Base-by-base conservation (phyloP, 2,888 invertebrate species). In the Nymphalis urticae region DNA sequence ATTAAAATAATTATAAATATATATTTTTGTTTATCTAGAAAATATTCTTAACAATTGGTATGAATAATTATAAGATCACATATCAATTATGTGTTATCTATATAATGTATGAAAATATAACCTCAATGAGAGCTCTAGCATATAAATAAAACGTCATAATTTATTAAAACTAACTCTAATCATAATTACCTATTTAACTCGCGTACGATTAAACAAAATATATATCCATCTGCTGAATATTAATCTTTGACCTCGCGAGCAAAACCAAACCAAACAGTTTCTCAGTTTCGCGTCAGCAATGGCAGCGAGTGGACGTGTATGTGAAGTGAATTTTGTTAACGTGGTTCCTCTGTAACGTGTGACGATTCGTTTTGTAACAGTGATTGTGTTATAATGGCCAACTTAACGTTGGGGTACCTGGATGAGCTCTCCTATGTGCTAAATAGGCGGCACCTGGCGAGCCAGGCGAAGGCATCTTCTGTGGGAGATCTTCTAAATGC, bases 391-490 rank as follows among this genome's bases (percentile, higher is more conserved):
- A 80, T 71, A 77, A 92, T 92, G 92, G 91, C 92, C 42, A 92
- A 91, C 76, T 81, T 93, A 77, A 92, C 93, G 73, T 79, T 93
- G 66, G 82, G 92, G 54, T 93, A 93, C 85, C 87, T 93, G 88
- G 93, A 93, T 82, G 93, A 93, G 84, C 78, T 93, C 74, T 92
- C 92, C 42, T 92, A 86, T 76, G 93, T 93, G 71, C 78, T 93
- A 84, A 92, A 91, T 73, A 81, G 93, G 76, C 82, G 85, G 77
- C 89, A 89, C 66, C 77, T 92, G 70, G 83, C 90, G 68, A 86
- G 75, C 66, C 91, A 92, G 77, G 82, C 88, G 77, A 89, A 87
- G 77, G 92, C 93, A 82, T 92, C 91, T 70, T 93, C 93, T 17
- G 93, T 93, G 1, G 93, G 93, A 1, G 92, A 92, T 78, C 89